Base-by-base conservation (phyloP, 1,140 invertebrate species). In the Coenobita brevimanus region DNA sequence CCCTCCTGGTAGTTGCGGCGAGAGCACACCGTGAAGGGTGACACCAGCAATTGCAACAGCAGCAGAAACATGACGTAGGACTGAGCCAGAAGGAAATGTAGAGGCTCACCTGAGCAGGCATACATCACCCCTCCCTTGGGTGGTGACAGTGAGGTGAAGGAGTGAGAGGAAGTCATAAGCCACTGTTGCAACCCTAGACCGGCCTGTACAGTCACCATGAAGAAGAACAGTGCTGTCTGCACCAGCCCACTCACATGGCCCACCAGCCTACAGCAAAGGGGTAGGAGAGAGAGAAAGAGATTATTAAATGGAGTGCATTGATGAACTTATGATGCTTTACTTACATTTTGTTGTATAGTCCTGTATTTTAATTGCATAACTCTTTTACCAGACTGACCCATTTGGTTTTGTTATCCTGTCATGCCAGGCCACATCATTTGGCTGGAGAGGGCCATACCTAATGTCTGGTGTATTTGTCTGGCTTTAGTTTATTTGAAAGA, bases 1-100 rank as follows among this genome's bases (percentile, higher is more conserved):
- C 94, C 94, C 89, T 95, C 95, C 4, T 93, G 92, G 90, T 95
- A 94, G 91, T 95, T 95, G 41, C 94, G 92, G 50, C 93, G 93
- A 24, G 94, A 93, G 54, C 93, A 93, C 17, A 92, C 91, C 43
- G 94, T 93, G 89, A 93, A 94, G 10, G 93, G 93, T 13, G 93
- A 92, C 57, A 94, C 92, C n/a, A 93, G 73, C 84, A 94, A 91
- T 46, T 94, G 92, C 0, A 93, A 76, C 0, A 94, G n/a, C 13
- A 95, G 91, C 1, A 95, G 91, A 82, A 95, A 93, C 91, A 94
- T 93, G 79, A 94, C 93, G 91, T 95, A 95, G 91, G 91, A 93
- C 92, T 92, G 90, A 76, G 91, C 91, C 4, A 91, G 78, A 8
- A 92, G 76, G 88, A 92, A 92, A 46, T 91, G 89, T 24, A 84